These are phyloP conservation scores for Diadophis punctatus DNA, from an alignment of 2,113 vertebrate genomes.

Conservation along the genomic window DNA sequence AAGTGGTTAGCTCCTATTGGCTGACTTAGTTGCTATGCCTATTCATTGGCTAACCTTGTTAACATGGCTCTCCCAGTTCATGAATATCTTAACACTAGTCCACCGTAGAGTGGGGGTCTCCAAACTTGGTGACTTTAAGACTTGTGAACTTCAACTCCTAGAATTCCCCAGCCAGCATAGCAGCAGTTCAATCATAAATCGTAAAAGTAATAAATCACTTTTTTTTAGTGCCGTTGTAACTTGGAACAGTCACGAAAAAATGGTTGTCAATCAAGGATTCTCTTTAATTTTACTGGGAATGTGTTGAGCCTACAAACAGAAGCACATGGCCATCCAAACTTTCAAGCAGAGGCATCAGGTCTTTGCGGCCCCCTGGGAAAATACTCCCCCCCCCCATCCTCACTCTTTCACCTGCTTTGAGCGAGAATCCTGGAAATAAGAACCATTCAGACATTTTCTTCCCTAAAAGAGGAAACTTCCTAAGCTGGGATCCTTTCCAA, in stretches of 20 bases:
- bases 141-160: neutral
- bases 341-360: neutral
- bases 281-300: neutral
- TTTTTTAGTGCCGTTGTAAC: neutral
- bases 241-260: neutral
- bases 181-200: neutral
- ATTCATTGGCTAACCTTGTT: too few relatives aligned
- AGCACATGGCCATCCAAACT: neutral
- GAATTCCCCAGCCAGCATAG: neutral
- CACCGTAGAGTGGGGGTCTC: neutral
- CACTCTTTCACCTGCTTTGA: neutral
- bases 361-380: neutral
- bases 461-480: neutral
- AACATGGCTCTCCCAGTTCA: too few relatives aligned
- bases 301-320: neutral
- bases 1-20: too few relatives aligned
- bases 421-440: too few relatives aligned
- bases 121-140: neutral
- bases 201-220: neutral
- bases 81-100: neutral
- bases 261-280: neutral
- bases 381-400: too few relatives aligned
- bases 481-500: neutral
- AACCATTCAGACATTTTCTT: neutral
- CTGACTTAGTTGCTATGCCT: too few relatives aligned